phyloP scores from a whole-genome alignment of 2,888 invertebrate species.

The Dolichomitus sp. region DNA sequence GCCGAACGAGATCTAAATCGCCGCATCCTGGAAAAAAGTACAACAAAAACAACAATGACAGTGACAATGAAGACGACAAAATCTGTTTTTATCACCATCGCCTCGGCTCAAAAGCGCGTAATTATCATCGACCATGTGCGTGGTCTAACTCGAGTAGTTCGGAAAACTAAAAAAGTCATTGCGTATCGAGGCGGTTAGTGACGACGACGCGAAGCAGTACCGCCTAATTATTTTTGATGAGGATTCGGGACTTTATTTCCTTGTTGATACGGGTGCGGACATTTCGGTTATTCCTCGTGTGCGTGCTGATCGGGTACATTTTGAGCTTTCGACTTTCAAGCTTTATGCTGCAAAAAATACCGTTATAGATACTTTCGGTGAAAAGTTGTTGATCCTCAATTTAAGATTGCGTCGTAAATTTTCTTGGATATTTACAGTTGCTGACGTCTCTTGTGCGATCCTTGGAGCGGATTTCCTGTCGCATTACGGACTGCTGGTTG shows the following conservation, averaged over 20 bases:
- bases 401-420: constrained; percentile 13
- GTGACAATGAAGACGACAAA: neutral
- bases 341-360: constrained; percentile 61
- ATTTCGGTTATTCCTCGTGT: constrained; percentile 67
- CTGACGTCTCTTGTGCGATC: constrained; percentile 6
- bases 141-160: neutral
- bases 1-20: constrained; percentile 10
- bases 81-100: constrained; percentile 17
- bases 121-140: constrained; percentile 23
- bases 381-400: constrained; percentile 6
- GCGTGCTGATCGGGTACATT: constrained; percentile 56
- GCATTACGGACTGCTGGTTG: constrained; percentile 5
- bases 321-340: constrained; percentile 68
- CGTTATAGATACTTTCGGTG: constrained; percentile 18
- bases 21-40: constrained; percentile 2
- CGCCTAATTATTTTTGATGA: constrained; percentile 65
- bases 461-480: constrained; percentile 8
- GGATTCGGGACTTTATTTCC: constrained; percentile 45
- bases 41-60: neutral
- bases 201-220: no score
- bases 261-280: constrained; percentile 40
- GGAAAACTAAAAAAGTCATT: constrained; percentile 59
- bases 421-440: constrained; percentile 23
- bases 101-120: constrained; percentile 18
- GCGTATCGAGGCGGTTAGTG: constrained; percentile 73